Evolutionary conservation across 2,888 invertebrate species (phyloP), one percentile per base, ranked within the genome.

Genomic region (Sericinus montela): DNA sequence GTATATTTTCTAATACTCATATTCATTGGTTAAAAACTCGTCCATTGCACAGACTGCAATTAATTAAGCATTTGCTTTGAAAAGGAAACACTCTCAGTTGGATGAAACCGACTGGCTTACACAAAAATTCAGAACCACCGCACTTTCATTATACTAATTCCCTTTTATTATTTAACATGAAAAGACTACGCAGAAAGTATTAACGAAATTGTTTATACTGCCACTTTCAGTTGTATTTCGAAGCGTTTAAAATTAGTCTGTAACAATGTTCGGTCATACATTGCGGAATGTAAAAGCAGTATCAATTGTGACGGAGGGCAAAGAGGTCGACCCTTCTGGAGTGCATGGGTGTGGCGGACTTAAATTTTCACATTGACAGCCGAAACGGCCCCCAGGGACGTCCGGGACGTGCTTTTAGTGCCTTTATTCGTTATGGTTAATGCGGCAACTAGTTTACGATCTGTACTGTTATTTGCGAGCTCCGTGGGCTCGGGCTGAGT

Each of bases 351-450:
- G 88, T 87, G 87, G 81, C 77, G 70, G 67, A 65, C 83, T 85
- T 88, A 88, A 87, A 88, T 88, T 85, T 86, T 80, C 85, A 74
- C 87, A 88, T 87, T 88, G 88, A 88, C 88, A 87, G 88, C 79
- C 82, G 79, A 85, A 88, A 88, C 79, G 77, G 85, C 87, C 87
- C 78, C 72, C 52, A 79, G 87, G 87, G 87, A 86, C 76, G 66
- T 67, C 54, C 69, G 72, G 73, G 78, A 75, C 80, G 74, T 80
- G 81, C 86, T 86, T 81, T 87, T 86, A 87, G 84, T 81, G 77
- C 87, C 80, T 87, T 87, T 87, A 87, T 87, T 85, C 87, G 85
- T 84, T 84, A 86, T 84, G 82, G 86, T 79, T 85, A 86, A 86
- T 88, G 86, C 73, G 76, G 73, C 78, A 77, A 75, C 78, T 85